Percentiles rank a stretch among this genome's conserved stretches.
Evolutionary conservation across 2,888 invertebrate genomes (phyloP).

Genomic region (Hololepta plana): DNA sequence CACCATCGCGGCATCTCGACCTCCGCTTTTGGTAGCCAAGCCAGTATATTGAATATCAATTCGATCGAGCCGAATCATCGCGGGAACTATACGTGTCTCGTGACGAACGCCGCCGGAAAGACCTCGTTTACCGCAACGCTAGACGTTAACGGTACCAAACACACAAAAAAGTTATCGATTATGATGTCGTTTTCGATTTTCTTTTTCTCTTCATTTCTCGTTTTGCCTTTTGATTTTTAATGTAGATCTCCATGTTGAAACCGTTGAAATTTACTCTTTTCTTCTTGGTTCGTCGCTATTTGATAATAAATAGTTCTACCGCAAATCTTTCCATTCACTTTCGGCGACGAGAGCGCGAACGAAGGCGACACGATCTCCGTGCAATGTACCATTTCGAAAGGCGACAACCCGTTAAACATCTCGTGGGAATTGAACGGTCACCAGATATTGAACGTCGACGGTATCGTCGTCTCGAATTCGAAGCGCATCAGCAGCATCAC

Average conservation of each 20-base stretch:
- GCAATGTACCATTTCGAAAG: conserved; percentile 53
- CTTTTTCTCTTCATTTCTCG: conserved; percentile 12
- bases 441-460: conserved; percentile 33
- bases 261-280: too few relatives aligned
- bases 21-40: conserved; percentile 20
- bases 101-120: conserved; percentile 36
- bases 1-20: conserved; percentile 21
- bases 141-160: conserved; percentile 36
- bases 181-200: conserved; percentile 9
- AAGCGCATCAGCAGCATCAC: conserved; percentile 48
- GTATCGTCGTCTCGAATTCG: conserved; percentile 37
- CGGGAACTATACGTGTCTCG: conserved; percentile 35
- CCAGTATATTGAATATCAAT: conserved; percentile 32
- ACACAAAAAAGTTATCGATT: conserved; percentile 7
- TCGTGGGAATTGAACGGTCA: conserved; percentile 47
- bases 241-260: background rate
- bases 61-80: conserved; percentile 30
- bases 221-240: conserved; percentile 4
- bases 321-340: conserved; percentile 47
- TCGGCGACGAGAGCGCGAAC: conserved; percentile 52
- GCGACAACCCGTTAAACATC: conserved; percentile 59
- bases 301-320: conserved; percentile 52
- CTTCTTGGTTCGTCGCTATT: conserved; percentile 8
- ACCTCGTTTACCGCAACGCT: conserved; percentile 19
- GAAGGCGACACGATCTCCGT: conserved; percentile 57